Base-by-base conservation (phyloP, 2,888 invertebrate species). In the Penaeus monodon region DNA sequence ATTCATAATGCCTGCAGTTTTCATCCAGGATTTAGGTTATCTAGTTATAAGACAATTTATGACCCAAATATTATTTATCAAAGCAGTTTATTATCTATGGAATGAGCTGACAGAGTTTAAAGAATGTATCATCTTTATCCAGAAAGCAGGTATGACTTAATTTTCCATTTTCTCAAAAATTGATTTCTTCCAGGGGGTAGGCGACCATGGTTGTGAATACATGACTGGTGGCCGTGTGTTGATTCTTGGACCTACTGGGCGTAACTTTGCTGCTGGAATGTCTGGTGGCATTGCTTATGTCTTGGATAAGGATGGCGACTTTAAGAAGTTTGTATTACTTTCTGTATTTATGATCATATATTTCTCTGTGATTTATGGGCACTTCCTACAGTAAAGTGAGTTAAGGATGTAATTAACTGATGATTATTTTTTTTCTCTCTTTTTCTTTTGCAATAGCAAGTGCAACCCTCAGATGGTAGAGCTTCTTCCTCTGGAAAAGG, bases 231-330 rank as follows among this genome's bases (percentile, higher is more conserved):
- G 99, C 88, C 93, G 94, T 88, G 96, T 96, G 89, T 94, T 99
- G 81, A 96, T 99, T 91, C 94, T 99, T 27, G 99, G 99, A 0
- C 94, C 97, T 88, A 99, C 99, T 14, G 99, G 99, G 1, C 94
- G 99, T 90, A 99, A 99, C 94, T 99, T 99, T 93, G 99, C 98
- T 17, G 99, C 99, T 78, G 99, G 99, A 91, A 99, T 99, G 99
- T 98, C 98, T 86, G 97, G 97, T 77, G 98, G 98, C 88, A 96
- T 99, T 90, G 99, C 99, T 0, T 99, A 97, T 92, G 96, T 99
- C 24, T 96, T 97, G 92, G 98, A 99, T 92, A 94, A 96, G 83
- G 96, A 97, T 92, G 96, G 96, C 6, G 96, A 96, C 14, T 97
- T 97, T 93, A 94, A 94, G 86, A 94, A 92, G 94, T 94, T 92